Percentiles rank a stretch among this genome's conserved stretches.
Conservation (phyloP, 2,888 invertebrate species). For the Tenthredo distinguenda region DNA sequence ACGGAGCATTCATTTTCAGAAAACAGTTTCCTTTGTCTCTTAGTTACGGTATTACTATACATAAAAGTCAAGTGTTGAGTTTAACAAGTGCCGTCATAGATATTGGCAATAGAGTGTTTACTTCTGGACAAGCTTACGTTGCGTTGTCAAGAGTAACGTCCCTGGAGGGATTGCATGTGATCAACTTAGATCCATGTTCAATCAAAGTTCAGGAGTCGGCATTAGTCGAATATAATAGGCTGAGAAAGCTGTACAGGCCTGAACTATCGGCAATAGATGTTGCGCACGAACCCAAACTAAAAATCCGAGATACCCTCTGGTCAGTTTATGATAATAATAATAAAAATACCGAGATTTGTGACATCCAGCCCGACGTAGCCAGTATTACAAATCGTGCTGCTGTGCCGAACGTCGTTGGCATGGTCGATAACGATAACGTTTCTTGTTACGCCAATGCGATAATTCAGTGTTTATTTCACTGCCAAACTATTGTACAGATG, state of each 20-base stretch:
- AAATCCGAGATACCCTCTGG: slow-evolving; percentile 20
- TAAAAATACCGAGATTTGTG: no score
- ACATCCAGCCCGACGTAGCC: neutral
- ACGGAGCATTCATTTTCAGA: slow-evolving; percentile 57
- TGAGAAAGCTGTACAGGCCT: slow-evolving; percentile 53
- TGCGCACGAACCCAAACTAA: neutral
- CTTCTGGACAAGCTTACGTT: neutral
- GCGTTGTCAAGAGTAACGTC: slow-evolving; percentile 54
- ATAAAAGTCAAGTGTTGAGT: slow-evolving; percentile 56
- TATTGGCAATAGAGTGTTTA: slow-evolving; percentile 59
- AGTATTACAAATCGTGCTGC: neutral
- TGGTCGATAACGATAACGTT: neutral
- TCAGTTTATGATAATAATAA: neutral
- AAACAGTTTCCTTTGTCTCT: slow-evolving; percentile 62
- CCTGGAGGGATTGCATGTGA: slow-evolving; percentile 59
- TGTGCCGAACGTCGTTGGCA: neutral
- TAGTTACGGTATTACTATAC: slow-evolving; percentile 64
- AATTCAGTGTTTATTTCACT: slow-evolving; percentile 47
- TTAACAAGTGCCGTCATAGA: slow-evolving; percentile 60
- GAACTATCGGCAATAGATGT: slow-evolving; percentile 15
- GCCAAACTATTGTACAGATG: slow-evolving; percentile 14
- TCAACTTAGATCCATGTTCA: slow-evolving; percentile 59
- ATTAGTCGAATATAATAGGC: slow-evolving; percentile 59
- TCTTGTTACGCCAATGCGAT: slow-evolving; percentile 49
- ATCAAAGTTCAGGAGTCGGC: slow-evolving; percentile 56